Percentiles rank a stretch among this genome's conserved stretches.
phyloP scores from a whole-genome alignment of 2,797 vertebrate genomes.

The Syngnathus rostellatus region DNA sequence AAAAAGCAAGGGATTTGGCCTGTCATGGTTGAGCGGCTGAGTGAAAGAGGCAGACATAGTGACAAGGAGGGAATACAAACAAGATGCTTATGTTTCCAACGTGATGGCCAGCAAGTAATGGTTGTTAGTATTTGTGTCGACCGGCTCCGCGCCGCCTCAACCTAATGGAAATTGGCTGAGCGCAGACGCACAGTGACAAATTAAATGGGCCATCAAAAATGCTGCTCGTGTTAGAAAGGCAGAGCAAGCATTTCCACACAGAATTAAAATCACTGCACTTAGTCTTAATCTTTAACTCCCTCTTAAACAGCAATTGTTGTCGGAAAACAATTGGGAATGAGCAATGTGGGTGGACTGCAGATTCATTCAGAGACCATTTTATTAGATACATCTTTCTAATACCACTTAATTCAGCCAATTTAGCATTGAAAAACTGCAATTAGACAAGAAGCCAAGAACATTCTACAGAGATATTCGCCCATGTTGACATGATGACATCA shows the following conservation, averaged over 20 bases:
- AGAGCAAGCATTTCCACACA: conserved; percentile 38
- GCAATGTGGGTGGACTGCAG: not conserved
- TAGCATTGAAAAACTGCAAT: not conserved
- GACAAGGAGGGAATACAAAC: conserved; percentile 46
- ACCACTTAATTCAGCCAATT: not conserved
- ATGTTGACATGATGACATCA: not conserved
- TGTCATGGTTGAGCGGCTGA: conserved; percentile 42
- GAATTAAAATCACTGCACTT: conserved; percentile 44
- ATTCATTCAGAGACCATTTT: not conserved
- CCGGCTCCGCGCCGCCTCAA: conserved; percentile 29
- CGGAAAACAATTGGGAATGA: conserved; percentile 6
- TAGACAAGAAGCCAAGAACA: not conserved
- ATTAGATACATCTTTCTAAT: not conserved
- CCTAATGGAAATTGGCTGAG: conserved; percentile 53
- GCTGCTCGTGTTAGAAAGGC: conserved; percentile 27
- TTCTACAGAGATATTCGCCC: not conserved
- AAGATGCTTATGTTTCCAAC: conserved; percentile 43
- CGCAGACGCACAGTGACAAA: conserved; percentile 51
- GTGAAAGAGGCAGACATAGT: conserved; percentile 23
- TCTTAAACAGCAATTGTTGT: conserved; percentile 16
- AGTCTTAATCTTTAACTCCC: conserved; percentile 42
- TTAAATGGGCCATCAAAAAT: conserved; percentile 51
- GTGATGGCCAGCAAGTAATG: conserved; percentile 47
- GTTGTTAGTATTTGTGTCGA: conserved; percentile 39
- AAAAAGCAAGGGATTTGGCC: conserved; percentile 39